Percentiles rank a stretch among this genome's conserved stretches.
Evolutionary conservation across 2,797 vertebrate genomes (phyloP).

Genomic region (Lepus oiostolus): DNA sequence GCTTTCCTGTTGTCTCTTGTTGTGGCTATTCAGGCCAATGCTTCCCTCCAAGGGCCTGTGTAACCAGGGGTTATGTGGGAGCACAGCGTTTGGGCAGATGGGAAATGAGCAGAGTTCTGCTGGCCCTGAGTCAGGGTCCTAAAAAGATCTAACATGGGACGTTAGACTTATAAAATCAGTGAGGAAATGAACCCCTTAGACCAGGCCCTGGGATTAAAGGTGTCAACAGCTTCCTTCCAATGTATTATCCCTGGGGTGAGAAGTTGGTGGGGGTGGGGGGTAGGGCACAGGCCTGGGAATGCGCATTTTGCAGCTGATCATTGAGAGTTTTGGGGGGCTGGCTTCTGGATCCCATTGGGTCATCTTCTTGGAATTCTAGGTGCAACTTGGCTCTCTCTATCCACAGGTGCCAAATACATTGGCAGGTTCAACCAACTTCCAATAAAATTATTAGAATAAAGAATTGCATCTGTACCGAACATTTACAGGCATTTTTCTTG

Average conservation of each 20-base stretch:
- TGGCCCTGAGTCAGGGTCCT: constrained; percentile 22
- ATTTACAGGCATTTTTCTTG: background rate
- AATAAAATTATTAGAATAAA: too few species aligned
- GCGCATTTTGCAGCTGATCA: constrained; percentile 3
- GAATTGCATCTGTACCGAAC: background rate
- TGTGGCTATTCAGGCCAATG: constrained; percentile 13
- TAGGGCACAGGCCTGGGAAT: background rate
- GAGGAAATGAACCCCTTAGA: constrained; percentile 30
- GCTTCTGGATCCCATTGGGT: background rate
- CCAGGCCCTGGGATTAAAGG: background rate
- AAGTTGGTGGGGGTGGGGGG: background rate
- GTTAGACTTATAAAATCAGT: constrained; percentile 25
- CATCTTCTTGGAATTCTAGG: constrained; percentile 26
- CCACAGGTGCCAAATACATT: background rate
- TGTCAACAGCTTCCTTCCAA: background rate
- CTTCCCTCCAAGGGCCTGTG: background rate
- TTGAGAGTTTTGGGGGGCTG: background rate
- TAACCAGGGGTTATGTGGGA: background rate
- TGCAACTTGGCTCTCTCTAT: background rate
- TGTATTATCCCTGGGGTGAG: background rate
- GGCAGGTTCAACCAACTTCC: background rate
- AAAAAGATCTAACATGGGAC: constrained; percentile 21
- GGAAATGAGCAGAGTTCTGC: constrained; percentile 47
- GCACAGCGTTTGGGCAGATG: background rate
- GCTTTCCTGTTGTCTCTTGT: constrained; percentile 40